Evolutionary conservation across 1,140 invertebrate genomes (phyloP).

Genomic region (Aphidius gifuensis): DNA sequence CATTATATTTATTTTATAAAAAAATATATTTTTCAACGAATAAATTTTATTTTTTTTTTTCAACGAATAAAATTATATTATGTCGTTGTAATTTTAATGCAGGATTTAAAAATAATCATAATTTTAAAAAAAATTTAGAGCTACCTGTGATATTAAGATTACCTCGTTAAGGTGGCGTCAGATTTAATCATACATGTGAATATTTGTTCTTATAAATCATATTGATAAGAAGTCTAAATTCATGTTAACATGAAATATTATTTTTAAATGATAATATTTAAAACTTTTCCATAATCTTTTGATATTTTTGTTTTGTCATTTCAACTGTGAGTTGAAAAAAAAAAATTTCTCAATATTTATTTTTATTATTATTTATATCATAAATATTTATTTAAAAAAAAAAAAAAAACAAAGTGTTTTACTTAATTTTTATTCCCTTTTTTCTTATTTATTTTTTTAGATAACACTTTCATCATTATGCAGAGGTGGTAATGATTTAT

Average conservation of each 20-base stretch:
- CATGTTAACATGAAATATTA: constrained; percentile 24
- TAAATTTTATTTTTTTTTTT: no score
- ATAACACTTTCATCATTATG: constrained; percentile 74
- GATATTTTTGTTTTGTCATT: constrained; percentile 12
- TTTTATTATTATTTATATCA: not conserved
- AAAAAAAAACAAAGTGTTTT: not conserved
- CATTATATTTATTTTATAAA: no score
- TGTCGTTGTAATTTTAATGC: no score
- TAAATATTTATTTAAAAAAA: not conserved
- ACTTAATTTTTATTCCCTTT: not conserved
- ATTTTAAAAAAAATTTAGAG: no score
- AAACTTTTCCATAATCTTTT: constrained; percentile 43
- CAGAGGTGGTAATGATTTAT: constrained; percentile 68
- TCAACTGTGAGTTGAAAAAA: not conserved
- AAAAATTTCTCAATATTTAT: not conserved
- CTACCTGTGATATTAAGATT: constrained; percentile 39
- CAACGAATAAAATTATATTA: no score
- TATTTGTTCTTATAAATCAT: constrained; percentile 55
- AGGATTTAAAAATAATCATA: no score
- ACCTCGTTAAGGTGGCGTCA: constrained; percentile 49
- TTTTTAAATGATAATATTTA: constrained; percentile 24
- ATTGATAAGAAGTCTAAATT: constrained; percentile 40
- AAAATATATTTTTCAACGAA: no score
- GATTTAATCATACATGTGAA: constrained; percentile 40
- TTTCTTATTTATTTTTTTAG: constrained; percentile 49